These are phyloP conservation scores for Gobiocypris rarus DNA, from an alignment of 2,113 vertebrate species.

Conservation along the genomic window DNA sequence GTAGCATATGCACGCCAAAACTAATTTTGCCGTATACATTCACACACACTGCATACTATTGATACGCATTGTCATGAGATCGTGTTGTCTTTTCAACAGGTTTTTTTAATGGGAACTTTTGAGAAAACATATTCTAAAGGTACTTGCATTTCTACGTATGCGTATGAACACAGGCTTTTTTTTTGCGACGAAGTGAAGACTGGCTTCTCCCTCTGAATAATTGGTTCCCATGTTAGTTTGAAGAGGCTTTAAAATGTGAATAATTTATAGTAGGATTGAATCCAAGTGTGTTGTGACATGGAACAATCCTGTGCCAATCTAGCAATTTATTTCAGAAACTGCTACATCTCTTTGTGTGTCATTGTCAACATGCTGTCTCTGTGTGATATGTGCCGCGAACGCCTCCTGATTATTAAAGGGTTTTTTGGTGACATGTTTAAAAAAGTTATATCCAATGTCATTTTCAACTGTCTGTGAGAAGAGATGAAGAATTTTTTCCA, in stretches of 20 bases:
- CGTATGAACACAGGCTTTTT: constrained; percentile 2
- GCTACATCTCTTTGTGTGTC: neutral
- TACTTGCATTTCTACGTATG: neutral
- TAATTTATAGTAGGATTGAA: constrained; percentile 59
- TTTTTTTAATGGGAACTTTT: neutral
- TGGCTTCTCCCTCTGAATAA: constrained; percentile 52
- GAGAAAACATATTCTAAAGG: neutral
- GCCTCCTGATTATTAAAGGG: neutral
- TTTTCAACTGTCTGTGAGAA: neutral
- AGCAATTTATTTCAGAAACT: constrained; percentile 38
- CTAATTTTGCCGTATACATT: too few species aligned
- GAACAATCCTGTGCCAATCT: constrained; percentile 56
- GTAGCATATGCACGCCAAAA: too few species aligned
- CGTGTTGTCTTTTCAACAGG: too few species aligned
- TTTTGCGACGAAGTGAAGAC: neutral
- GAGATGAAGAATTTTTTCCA: neutral
- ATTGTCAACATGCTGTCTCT: neutral
- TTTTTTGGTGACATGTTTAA: neutral
- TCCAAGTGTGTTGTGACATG: constrained; percentile 52
- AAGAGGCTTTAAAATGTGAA: constrained; percentile 58
- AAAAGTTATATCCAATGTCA: constrained; percentile 2
- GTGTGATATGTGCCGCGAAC: neutral
- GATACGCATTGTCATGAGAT: too few species aligned
- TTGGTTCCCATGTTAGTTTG: constrained; percentile 56
- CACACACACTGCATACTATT: too few species aligned